Evolutionary conservation across 1,140 invertebrate species (phyloP).

Genomic region (Meloidogyne chitwoodi): DNA sequence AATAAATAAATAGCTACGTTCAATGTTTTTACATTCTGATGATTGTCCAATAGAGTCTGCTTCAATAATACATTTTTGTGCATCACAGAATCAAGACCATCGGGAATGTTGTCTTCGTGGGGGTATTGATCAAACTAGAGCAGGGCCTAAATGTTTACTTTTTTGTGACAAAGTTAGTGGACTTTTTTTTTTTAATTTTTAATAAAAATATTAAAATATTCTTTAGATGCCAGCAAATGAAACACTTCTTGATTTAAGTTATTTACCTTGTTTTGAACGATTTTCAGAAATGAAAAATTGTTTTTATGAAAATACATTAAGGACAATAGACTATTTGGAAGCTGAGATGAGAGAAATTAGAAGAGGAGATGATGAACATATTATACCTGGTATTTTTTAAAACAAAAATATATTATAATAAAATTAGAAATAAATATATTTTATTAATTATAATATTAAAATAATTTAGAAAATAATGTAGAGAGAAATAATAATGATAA

Average conservation of each 20-base stretch:
- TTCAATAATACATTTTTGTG: constrained; percentile 56
- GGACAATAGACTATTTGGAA: constrained; percentile 18
- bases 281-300: constrained; percentile 55
- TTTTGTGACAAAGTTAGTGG: constrained; percentile 51
- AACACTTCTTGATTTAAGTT: constrained; percentile 48
- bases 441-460: not conserved
- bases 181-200: too few species aligned
- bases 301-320: constrained; percentile 46
- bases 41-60: constrained; percentile 54
- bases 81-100: constrained; percentile 47
- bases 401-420: too few species aligned
- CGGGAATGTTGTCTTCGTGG: constrained; percentile 28
- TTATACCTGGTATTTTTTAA: not conserved
- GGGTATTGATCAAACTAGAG: constrained; percentile 47
- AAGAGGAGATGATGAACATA: not conserved
- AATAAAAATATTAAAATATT: not conserved
- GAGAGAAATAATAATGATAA: not conserved
- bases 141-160: constrained; percentile 50
- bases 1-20: constrained; percentile 35
- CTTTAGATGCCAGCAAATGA: constrained; percentile 38
- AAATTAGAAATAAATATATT: not conserved
- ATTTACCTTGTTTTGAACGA: constrained; percentile 54
- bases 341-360: not conserved
- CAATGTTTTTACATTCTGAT: constrained; percentile 57
- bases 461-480: not conserved